Base-by-base conservation (phyloP, 2,888 invertebrate species). In the Tinea semifulvella region DNA sequence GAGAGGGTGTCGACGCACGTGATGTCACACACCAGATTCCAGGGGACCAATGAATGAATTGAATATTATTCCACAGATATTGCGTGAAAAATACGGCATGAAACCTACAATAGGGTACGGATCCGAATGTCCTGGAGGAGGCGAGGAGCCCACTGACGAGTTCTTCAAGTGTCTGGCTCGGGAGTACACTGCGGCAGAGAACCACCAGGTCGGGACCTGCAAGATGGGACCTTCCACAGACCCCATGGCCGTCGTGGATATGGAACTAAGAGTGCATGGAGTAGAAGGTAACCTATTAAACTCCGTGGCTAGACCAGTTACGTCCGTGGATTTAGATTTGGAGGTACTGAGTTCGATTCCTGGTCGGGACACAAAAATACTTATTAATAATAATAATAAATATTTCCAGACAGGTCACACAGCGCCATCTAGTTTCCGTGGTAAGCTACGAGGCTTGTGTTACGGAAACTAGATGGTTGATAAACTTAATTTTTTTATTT, bases 151-250 rank as follows among this genome's bases (percentile, higher is more conserved):
- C 5, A 79, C 84, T 0, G 88, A 91, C 52, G 86, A 86, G n/a
- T 93, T 86, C 66, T 90, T 92, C 87, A 84, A 80, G 46, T 94
- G 93, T 57, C 85, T 90, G 0, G 83, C 90, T 0, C 77, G 77
- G 47, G 83, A 85, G 46, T 82, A 88, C 45, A 92, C 92, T 0
- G 90, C 89, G 0, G 89, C 92, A 0, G 92, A 92, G 68, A 92
- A 92, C 63, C 92, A 92, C 63, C 92, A 92, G 65, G 88, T 87
- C 0, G 92, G 92, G 6, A 88, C 91, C 0, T 90, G 90, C 61
- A 92, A 91, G 81, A 92, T 93, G 91, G 92, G 92, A 0, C 88
- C 91, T 0, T 54, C 62, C 0, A 70, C 70, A 0, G 92, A 92
- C 63, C 85, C 85, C 0, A 79, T 87, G 79, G 88, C 91, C 0